Conservation (phyloP, 2,888 invertebrate genomes). For the Petrophora chlorosata region DNA sequence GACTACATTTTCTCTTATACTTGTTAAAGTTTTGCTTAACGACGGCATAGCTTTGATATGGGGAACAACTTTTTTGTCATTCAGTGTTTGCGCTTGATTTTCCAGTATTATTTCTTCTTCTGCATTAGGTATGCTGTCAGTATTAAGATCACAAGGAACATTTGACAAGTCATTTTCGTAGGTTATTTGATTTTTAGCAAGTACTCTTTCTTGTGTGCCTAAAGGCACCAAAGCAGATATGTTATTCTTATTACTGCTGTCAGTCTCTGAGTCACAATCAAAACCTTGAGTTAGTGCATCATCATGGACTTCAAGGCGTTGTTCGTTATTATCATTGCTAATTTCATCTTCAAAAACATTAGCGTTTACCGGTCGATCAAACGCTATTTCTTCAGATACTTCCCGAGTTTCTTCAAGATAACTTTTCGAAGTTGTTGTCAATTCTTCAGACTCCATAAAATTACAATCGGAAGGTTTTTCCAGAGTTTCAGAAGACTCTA, state of each 20-base stretch:
- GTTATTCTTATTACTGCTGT: conserved; percentile 27
- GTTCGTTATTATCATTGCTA: not conserved
- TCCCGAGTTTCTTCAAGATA: not conserved
- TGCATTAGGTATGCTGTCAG: not conserved
- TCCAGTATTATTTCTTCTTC: not conserved
- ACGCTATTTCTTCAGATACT: not conserved
- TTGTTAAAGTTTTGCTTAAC: conserved; percentile 35
- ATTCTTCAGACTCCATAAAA: not conserved
- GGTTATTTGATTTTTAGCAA: too few species aligned
- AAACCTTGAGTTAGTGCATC: not conserved
- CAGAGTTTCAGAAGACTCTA: not conserved
- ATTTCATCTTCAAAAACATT: not conserved
- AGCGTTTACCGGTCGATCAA: not conserved
- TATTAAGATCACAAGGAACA: too few species aligned
- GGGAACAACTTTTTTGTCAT: not conserved
- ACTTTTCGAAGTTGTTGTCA: not conserved
- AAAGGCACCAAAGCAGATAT: not conserved
- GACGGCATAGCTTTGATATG: conserved; percentile 7
- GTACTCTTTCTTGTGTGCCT: not conserved
- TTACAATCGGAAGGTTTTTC: conserved; percentile 1
- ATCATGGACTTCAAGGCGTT: not conserved
- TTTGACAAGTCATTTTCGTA: too few species aligned
- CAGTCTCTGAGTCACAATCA: conserved; percentile 22
- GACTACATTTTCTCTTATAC: conserved; percentile 44
- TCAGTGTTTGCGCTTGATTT: not conserved